phyloP scores from a whole-genome alignment of 2,797 vertebrate species.

The Hipposideros larvatus region DNA sequence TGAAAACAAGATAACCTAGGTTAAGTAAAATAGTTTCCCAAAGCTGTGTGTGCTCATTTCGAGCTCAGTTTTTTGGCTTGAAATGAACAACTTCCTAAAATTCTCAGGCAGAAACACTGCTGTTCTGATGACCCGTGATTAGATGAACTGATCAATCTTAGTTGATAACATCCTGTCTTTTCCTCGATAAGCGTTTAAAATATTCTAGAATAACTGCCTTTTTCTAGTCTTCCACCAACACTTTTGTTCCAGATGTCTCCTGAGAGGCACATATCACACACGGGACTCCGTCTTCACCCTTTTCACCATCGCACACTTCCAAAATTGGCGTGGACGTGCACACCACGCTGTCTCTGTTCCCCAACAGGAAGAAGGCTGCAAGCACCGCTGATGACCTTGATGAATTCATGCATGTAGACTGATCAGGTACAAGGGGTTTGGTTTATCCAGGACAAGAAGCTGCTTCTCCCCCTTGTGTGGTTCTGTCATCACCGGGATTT shows the following conservation, averaged over 20 bases:
- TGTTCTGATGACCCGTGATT: neutral
- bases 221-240: conserved; percentile 67
- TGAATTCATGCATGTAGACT: neutral
- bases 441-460: neutral
- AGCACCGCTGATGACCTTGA: conserved; percentile 89
- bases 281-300: conserved; percentile 95
- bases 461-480: neutral
- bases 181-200: conserved; percentile 75
- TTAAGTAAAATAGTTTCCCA: conserved; percentile 82
- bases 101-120: neutral
- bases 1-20: conserved; percentile 76
- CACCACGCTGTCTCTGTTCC: conserved; percentile 97
- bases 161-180: conserved; percentile 78
- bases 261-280: conserved; percentile 98
- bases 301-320: conserved; percentile 95
- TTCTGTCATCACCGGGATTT: neutral
- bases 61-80: conserved; percentile 56
- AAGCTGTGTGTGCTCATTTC: conserved; percentile 78
- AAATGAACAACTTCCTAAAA: conserved; percentile 23
- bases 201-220: conserved; percentile 76
- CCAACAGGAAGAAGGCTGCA: conserved; percentile 96
- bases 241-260: conserved; percentile 93
- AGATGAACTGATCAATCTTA: neutral
- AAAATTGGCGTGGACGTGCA: conserved; percentile 94
- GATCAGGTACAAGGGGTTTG: neutral